Base-by-base conservation (phyloP, 2,797 vertebrate species). In the Sciurus carolinensis region DNA sequence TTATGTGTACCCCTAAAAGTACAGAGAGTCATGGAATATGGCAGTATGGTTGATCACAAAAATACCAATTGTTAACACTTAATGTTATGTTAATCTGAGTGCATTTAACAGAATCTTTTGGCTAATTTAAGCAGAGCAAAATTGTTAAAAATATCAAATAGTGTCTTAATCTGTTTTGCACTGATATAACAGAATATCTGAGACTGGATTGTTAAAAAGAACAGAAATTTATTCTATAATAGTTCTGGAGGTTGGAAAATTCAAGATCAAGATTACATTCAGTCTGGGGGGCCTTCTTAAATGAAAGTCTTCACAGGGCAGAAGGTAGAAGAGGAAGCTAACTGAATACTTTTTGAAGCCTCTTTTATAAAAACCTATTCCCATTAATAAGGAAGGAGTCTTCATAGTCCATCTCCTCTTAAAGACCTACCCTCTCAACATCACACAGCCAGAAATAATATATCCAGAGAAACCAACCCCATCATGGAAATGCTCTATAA, bases 71-170 rank as follows among this genome's bases (percentile, higher is more conserved):
- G 33, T 57, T 82, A 93, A 94, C 28, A 54, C 88, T 94, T 90
- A 66, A 90, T 15, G 81, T 39, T 91, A 12, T 90, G 52, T 69
- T 87, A 87, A 91, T 75, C 30, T 76, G 11, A 28, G 17, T 82
- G 22, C n/a, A 64, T 67, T 39, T 73, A 82, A 52, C 3, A 96
- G 86, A 95, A 86, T 44, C n/a, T 8, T 83, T 26, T 44, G 57
- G 39, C 50, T 91, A 80, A 90, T 91, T 94, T 93, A 95, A 96
- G 64, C 44, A 96, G 20, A 4, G 72, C 7, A 67, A 8, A 44
- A 72, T 80, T 87, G 54, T 39, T 71, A 66, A 90, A 4, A 79
- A 50, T 73, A 87, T 6, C 69, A 36, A 52, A 24, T 42, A 52
- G 22, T 83, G 22, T 54, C 72, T 47, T 76, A 17, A 4, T 76